A percentile compares a stretch with the other conserved stretches of the same genome.
These are phyloP conservation scores for Arvicanthis niloticus DNA, from an alignment of 2,113 vertebrate species.

Conservation along the genomic window DNA sequence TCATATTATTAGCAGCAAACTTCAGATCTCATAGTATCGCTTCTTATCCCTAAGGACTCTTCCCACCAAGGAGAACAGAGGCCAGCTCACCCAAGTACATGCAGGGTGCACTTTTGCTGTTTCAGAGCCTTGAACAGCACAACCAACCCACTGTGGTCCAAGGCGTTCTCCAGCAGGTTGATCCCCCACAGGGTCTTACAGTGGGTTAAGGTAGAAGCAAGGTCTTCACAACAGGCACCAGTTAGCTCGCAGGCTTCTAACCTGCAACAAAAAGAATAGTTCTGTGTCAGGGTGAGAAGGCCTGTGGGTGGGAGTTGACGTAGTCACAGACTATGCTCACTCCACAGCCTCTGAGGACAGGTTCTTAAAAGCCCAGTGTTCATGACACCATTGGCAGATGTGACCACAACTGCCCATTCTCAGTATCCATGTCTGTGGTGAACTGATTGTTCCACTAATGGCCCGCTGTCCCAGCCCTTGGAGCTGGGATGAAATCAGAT, in stretches of 20 bases:
- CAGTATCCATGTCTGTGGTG: not conserved
- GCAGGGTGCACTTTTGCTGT: not conserved
- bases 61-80: rapidly evolving
- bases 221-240: conserved; percentile 13
- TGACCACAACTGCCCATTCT: not conserved
- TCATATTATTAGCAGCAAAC: not conserved
- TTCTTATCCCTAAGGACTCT: not conserved
- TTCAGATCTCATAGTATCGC: not conserved
- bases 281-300: not conserved
- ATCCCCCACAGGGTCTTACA: not conserved
- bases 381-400: rapidly evolving
- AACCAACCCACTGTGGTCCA: not conserved
- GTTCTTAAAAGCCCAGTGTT: rapidly evolving
- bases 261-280: not conserved
- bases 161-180: not conserved
- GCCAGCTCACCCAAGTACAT: conserved; percentile 14
- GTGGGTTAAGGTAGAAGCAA: not conserved
- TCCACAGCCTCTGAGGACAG: too few relatives aligned
- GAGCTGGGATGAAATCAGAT: not conserved
- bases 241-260: not conserved
- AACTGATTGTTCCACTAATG: not conserved
- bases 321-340: not conserved
- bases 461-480: not conserved
- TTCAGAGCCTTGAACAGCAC: not conserved
- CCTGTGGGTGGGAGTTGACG: not conserved